Evolutionary conservation across 2,113 vertebrate species (phyloP).

Genomic region (Pachycephala philippinensis): DNA sequence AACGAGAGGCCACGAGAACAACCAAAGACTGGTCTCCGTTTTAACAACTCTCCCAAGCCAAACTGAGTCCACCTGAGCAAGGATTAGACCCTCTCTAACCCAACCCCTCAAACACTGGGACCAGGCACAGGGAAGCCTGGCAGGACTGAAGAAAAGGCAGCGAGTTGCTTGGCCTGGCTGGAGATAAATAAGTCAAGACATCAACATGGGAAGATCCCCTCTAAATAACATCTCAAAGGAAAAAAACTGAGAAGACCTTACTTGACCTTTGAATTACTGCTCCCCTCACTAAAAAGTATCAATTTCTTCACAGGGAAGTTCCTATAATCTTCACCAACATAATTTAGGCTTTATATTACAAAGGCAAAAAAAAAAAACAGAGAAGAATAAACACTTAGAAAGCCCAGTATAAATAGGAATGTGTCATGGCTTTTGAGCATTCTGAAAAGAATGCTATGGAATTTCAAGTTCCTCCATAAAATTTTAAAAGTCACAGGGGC

Average conservation of each 20-base stretch:
- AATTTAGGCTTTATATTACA: constrained; percentile 35
- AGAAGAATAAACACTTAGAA: not conserved
- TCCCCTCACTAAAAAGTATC: not conserved
- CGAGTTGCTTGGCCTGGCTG: not conserved
- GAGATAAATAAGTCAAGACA: not conserved
- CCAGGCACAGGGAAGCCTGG: not conserved
- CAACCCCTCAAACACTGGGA: not conserved
- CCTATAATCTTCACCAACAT: constrained; percentile 17
- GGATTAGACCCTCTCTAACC: not conserved
- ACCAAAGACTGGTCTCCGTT: fast-evolving
- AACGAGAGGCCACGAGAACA: not conserved
- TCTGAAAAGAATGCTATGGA: not conserved
- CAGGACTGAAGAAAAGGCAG: not conserved
- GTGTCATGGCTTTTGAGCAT: not conserved
- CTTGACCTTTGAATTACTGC: not conserved
- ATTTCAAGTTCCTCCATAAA: constrained; percentile 3
- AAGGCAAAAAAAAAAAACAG: not conserved
- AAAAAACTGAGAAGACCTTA: not conserved
- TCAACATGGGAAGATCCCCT: not conserved
- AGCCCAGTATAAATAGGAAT: not conserved
- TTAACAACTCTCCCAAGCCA: not conserved
- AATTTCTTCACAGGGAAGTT: constrained; percentile 4
- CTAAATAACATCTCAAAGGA: not conserved
- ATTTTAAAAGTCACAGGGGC: not conserved
- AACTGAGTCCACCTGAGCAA: not conserved